Evolutionary conservation across 2,888 invertebrate genomes (phyloP), one percentile per base, ranked within the genome.

Genomic region (Drosophila subsilvestris): DNA sequence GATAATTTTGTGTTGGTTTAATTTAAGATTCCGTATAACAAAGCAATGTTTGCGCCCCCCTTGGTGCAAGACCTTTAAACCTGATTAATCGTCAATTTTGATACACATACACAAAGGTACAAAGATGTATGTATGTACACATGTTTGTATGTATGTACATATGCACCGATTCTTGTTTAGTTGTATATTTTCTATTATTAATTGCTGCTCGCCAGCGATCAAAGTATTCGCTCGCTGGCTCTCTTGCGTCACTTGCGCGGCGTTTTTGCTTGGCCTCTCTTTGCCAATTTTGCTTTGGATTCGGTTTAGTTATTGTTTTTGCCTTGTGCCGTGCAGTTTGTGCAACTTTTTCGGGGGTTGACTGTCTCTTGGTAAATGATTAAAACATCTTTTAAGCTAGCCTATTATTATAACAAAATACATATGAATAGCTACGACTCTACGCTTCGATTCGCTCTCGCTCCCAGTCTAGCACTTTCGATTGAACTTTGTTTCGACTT

Each of bases 31-130:
- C 14, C 2, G 68, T 58, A 54, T 22, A 66, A 60, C 43, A 67
- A 72, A 70, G 32, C 56, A 63, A 62, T 78, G 59, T 58, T 76
- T 53, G 63, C 51, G 45, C 45, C 49, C 61, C 47, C 62, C 42
- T 18, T 29, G 56, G 53, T 53, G 54, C 56, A 48, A 72, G 80
- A 86, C 80, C 86, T 86, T 88, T 86, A 79, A 84, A 70, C 88
- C 37, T 74, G 78, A 76, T 76, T 78, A 79, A 78, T 79, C 69
- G 65, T 66, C 53, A 66, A 60, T 66, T 72, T 72, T 63, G 65
- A 49, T 66, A 29, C 49, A 58, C 67, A 25, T 54, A 66, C 63
- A 66, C 66, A 43, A 25, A 25, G 25, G 49, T 43, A 68, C 14
- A 42, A 17, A 14, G 12, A 32, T 32, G 12, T 32, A 48, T 1